These are phyloP conservation scores for Craterocephalus amniculus DNA, from an alignment of 2,797 vertebrate genomes.

Conservation along the genomic window DNA sequence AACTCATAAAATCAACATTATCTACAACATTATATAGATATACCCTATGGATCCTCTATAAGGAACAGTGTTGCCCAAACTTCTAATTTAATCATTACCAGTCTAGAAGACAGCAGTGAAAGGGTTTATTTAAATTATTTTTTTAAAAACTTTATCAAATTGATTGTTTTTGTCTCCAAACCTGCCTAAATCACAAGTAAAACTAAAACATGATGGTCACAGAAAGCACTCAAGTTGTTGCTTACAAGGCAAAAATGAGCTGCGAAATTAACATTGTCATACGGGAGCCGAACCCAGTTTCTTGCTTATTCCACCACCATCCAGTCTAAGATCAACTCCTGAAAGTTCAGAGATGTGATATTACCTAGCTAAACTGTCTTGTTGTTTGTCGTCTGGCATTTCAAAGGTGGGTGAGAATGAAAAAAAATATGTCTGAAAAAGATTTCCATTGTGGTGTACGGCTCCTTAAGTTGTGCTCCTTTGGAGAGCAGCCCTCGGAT, in stretches of 20 bases:
- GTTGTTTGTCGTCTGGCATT: neutral
- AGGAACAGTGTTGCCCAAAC: conserved; percentile 1
- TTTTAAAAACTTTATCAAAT: neutral
- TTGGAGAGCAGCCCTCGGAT: conserved; percentile 15
- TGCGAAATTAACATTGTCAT: too few species aligned
- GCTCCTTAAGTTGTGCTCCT: conserved; percentile 23
- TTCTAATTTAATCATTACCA: conserved; percentile 5
- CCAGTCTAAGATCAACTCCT: neutral
- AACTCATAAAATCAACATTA: conserved; percentile 13
- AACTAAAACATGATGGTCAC: neutral
- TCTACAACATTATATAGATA: conserved; percentile 21
- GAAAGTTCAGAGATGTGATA: neutral
- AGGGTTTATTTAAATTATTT: neutral
- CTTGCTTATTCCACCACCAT: neutral
- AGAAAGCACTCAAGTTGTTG: neutral
- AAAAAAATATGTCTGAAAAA: neutral
- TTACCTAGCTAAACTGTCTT: neutral
- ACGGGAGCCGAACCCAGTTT: neutral
- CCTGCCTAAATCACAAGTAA: neutral
- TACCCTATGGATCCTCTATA: conserved; percentile 5
- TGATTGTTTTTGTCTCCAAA: neutral
- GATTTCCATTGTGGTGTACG: neutral
- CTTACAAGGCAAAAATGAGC: neutral
- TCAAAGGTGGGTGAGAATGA: neutral
- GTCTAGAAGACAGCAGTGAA: neutral